phyloP scores from a whole-genome alignment of 2,797 vertebrate species.

The Dendrocincla fuliginosa region DNA sequence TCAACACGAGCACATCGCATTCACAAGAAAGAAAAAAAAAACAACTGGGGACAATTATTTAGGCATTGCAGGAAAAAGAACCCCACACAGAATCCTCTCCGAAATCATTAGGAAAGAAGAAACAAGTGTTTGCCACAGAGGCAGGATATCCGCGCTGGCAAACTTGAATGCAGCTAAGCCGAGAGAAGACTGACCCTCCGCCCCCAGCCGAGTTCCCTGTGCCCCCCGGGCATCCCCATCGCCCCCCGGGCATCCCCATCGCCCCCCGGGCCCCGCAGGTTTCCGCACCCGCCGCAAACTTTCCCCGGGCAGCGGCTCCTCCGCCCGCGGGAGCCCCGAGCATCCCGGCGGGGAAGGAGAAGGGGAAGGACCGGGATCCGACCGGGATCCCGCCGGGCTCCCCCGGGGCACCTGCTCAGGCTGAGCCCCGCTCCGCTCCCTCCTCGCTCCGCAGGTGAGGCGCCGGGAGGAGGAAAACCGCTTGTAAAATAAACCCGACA shows the following conservation, averaged over 20 bases:
- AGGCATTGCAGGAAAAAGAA: too few relatives aligned
- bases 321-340: not conserved
- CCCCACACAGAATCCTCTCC: fast-evolving
- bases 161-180: not conserved
- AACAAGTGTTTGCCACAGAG: not conserved
- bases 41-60: fast-evolving
- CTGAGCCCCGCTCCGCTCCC: not conserved
- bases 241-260: not conserved
- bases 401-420: not conserved
- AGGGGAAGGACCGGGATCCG: fast-evolving
- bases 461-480: not conserved
- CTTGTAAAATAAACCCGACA: fast-evolving
- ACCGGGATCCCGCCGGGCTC: fast-evolving
- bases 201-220: too few relatives aligned
- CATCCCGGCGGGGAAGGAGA: too few relatives aligned
- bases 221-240: too few relatives aligned
- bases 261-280: fast-evolving
- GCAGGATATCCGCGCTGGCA: fast-evolving
- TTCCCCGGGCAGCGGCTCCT: not conserved
- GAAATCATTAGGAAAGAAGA: fast-evolving
- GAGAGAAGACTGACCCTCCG: fast-evolving
- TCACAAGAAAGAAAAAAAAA: fast-evolving
- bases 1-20: not conserved
- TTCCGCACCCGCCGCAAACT: not conserved
- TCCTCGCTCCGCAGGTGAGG: not conserved